Conservation (phyloP, 2,797 vertebrate genomes). For the Bradypus variegatus region DNA sequence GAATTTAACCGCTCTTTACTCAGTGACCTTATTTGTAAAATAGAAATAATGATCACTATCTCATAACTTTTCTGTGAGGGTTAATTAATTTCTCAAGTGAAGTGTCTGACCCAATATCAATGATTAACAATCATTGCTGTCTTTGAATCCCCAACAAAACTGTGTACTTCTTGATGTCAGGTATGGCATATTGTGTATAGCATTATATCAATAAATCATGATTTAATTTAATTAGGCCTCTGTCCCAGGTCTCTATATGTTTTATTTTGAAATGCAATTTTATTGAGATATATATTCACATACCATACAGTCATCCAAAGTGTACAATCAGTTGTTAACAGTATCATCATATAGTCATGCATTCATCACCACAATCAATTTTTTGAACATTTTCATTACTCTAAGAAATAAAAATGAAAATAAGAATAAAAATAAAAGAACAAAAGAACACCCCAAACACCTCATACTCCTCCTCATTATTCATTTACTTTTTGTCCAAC, state of each 20-base stretch:
- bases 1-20: neutral
- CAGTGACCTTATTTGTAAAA: neutral
- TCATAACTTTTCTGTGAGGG: neutral
- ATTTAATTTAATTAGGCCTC: neutral
- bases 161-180: neutral
- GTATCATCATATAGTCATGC: too few relatives aligned
- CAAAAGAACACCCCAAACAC: too few relatives aligned
- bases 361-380: too few relatives aligned
- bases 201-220: neutral
- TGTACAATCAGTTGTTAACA: too few relatives aligned
- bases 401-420: too few relatives aligned
- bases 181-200: neutral
- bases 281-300: too few relatives aligned
- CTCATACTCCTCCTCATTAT: too few relatives aligned
- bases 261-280: too few relatives aligned
- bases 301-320: too few relatives aligned
- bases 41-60: neutral
- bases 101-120: neutral
- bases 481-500: too few relatives aligned
- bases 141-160: neutral
- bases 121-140: constrained; percentile 4
- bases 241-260: neutral
- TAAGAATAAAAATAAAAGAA: too few relatives aligned
- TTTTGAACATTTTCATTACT: too few relatives aligned
- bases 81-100: constrained; percentile 30